These are phyloP conservation scores for Cichlasoma orientale DNA, from an alignment of 2,797 vertebrate species.

Conservation along the genomic window DNA sequence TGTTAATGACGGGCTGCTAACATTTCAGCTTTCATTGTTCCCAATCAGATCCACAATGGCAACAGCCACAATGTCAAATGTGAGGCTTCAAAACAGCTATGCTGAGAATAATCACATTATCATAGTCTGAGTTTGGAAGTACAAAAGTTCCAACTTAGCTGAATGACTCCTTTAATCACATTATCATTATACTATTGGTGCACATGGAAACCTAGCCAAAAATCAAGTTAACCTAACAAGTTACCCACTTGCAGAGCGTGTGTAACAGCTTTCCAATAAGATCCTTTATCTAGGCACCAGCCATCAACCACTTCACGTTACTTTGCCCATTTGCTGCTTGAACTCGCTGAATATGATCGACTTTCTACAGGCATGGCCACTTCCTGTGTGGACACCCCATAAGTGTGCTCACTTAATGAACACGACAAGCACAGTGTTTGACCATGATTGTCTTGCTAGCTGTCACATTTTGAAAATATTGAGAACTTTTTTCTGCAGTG, in stretches of 20 bases:
- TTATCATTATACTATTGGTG: not conserved
- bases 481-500: not conserved
- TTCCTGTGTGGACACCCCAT: not conserved
- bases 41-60: too few relatives aligned
- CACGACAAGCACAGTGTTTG: not conserved
- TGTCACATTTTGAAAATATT: not conserved
- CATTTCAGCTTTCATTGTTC: too few relatives aligned
- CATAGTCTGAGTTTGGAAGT: constrained; percentile 1
- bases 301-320: too few relatives aligned
- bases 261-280: not conserved
- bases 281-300: too few relatives aligned
- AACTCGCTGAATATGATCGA: not conserved
- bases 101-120: not conserved
- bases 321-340: too few relatives aligned
- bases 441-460: not conserved
- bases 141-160: not conserved
- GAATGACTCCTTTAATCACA: not conserved
- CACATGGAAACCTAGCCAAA: constrained; percentile 10
- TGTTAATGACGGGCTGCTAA: too few relatives aligned
- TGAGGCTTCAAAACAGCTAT: not conserved
- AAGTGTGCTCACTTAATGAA: not conserved
- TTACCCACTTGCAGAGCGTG: not conserved
- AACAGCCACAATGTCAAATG: not conserved
- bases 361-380: not conserved
- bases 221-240: not conserved